Evolutionary conservation across 1,140 invertebrate genomes (phyloP), one percentile per base, ranked within the genome.

Genomic region (Planococcus citri): DNA sequence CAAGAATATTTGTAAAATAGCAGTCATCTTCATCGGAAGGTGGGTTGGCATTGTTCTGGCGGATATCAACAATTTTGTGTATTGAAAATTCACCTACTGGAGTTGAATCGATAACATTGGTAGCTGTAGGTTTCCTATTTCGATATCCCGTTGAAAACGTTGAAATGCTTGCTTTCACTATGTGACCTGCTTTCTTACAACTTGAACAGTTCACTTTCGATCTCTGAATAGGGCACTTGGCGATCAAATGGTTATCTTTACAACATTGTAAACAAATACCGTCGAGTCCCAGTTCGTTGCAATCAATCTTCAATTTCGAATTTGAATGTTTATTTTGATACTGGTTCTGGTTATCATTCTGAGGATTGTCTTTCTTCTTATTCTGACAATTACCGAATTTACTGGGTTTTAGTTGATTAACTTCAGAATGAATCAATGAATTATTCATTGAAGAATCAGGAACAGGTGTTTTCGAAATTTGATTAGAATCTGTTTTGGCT

Each of bases 111-210:
- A 51, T 69, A 20, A 3, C 12, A n/a, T 51, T 51, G 3, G 41
- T n/a, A 3, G 41, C 2, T 12, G n/a, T 58, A 10, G 27, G 14
- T 27, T 41, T 27, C 2, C 9, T 38, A 33, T n/a, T 71, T 25
- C 10, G 58, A 17, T 57, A 61, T 20, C 6, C 17, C 33, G 17
- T 4, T 12, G 3, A 9, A 24, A 70, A 70, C 27, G 4, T 24
- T 27, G 68, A 69, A 33, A 58, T 57, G 24, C 68, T 69, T 10
- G 57, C 51, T 58, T 57, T 69, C 1, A 2, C n/a, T 10, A 71
- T 38, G 27, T 69, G 68, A 12, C 70, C 70, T 1, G 21, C 2
- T 29, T 69, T 71, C 38, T 69, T 29, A 61, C 70, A 71, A 9
- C 21, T 3, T 14, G 8, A 14, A 60, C 68, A 71, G 9, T 69